These are phyloP conservation scores for Mungos mungo DNA, from an alignment of 2,113 vertebrate species.

Conservation along the genomic window DNA sequence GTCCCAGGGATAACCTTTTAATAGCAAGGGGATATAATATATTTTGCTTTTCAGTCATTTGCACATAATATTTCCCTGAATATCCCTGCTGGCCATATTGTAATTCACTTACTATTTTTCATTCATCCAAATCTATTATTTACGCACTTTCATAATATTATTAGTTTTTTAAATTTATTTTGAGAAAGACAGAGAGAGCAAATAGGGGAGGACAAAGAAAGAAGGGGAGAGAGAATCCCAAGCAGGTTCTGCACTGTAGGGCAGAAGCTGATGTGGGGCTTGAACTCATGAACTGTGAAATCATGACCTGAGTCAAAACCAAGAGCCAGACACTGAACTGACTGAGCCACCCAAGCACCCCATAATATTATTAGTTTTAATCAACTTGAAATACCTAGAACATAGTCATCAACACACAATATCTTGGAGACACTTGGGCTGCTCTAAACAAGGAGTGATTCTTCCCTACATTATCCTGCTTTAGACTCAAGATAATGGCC, in stretches of 20 bases:
- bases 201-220: too few relatives aligned
- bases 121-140: slow-evolving; percentile 41
- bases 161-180: slow-evolving; percentile 35
- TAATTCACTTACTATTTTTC: slow-evolving; percentile 39
- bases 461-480: not conserved
- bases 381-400: slow-evolving; percentile 54
- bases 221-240: too few relatives aligned
- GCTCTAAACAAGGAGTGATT: not conserved
- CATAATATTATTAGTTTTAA: not conserved
- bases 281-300: too few relatives aligned
- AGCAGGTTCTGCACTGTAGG: too few relatives aligned
- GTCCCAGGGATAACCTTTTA: not conserved
- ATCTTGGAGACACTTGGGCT: not conserved
- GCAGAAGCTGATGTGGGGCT: too few relatives aligned
- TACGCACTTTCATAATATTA: not conserved
- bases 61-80: not conserved
- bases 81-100: not conserved
- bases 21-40: not conserved
- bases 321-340: too few relatives aligned
- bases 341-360: too few relatives aligned
- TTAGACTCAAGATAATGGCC: not conserved
- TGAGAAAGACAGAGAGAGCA: too few relatives aligned
- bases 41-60: slow-evolving; percentile 23
- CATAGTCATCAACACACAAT: not conserved
- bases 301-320: too few relatives aligned